Percentiles rank a stretch among this genome's conserved stretches.
Evolutionary conservation across 2,888 invertebrate species (phyloP).

Genomic region (Drosophila kanekoi): DNA sequence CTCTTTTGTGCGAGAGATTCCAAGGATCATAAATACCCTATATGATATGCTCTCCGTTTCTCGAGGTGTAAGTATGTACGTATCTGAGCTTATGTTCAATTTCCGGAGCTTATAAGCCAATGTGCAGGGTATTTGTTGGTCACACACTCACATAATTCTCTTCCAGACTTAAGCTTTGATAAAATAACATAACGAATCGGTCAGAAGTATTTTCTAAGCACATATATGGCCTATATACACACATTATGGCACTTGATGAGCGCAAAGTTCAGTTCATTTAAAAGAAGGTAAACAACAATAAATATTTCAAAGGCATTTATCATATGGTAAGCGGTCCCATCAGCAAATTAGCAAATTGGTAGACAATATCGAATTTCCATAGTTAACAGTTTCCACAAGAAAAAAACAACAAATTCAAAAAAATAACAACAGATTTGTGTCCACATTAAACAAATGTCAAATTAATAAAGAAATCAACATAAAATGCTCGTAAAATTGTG

Average conservation of each 20-base stretch:
- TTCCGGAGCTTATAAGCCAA: background rate
- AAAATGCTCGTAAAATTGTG: conserved; percentile 55
- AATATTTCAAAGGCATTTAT: conserved; percentile 32
- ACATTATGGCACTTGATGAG: conserved; percentile 47
- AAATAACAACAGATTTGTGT: conserved; percentile 47
- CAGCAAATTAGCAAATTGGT: conserved; percentile 53
- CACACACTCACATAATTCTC: background rate
- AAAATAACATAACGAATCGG: conserved; percentile 43
- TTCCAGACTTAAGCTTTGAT: conserved; percentile 34
- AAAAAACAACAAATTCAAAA: background rate
- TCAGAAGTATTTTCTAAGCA: conserved; percentile 39
- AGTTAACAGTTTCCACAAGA: conserved; percentile 26
- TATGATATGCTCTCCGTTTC: too few species aligned
- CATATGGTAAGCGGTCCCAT: conserved; percentile 45
- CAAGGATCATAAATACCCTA: too few species aligned
- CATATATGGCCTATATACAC: conserved; percentile 21
- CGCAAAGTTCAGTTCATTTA: conserved; percentile 45
- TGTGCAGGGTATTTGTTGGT: conserved; percentile 1
- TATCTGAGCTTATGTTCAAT: too few species aligned
- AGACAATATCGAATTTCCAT: conserved; percentile 33
- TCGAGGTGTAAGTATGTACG: too few species aligned
- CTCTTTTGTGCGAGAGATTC: too few species aligned
- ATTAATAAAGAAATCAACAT: conserved; percentile 58
- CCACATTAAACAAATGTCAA: conserved; percentile 40
- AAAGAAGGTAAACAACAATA: conserved; percentile 14